Percentiles rank a stretch among this genome's conserved stretches.
These are phyloP conservation scores for Eubasilissa splendida DNA, from an alignment of 2,888 invertebrate species.

Conservation along the genomic window DNA sequence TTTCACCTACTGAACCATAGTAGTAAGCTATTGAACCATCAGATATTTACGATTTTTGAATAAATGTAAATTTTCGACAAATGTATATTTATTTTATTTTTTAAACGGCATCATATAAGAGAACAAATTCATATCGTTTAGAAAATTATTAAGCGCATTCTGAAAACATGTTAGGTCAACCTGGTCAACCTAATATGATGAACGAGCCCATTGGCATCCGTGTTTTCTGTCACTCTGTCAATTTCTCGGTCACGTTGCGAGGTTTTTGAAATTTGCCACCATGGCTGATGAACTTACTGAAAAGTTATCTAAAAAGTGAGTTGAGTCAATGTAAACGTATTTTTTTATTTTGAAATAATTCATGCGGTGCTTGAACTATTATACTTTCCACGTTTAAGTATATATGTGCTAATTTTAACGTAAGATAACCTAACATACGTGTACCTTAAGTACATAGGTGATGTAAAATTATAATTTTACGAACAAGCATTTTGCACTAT, in stretches of 20 bases:
- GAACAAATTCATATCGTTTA: too few species aligned
- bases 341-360: conserved; percentile 12
- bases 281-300: conserved; percentile 75
- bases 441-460: background rate
- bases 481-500: conserved; percentile 2
- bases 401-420: conserved; percentile 1
- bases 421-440: conserved; percentile 17
- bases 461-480: conserved; percentile 21
- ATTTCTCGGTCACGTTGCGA: background rate
- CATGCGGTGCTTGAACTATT: background rate
- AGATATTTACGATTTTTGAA: too few species aligned
- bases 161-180: too few species aligned
- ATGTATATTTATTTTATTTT: too few species aligned
- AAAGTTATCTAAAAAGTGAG: conserved; percentile 82
- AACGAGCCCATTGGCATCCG: background rate
- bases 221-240: background rate
- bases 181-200: too few species aligned
- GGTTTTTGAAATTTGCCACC: conserved; percentile 42
- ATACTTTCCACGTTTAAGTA: background rate
- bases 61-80: too few species aligned
- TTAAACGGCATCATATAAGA: too few species aligned
- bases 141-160: too few species aligned
- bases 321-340: conserved; percentile 17
- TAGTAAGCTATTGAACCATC: too few species aligned
- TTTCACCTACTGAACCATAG: too few species aligned